A percentile compares a stretch with the other conserved stretches of the same genome.
Evolutionary conservation across 2,888 invertebrate species (phyloP).

Genomic region (Aphelenchoides bicaudatus): DNA sequence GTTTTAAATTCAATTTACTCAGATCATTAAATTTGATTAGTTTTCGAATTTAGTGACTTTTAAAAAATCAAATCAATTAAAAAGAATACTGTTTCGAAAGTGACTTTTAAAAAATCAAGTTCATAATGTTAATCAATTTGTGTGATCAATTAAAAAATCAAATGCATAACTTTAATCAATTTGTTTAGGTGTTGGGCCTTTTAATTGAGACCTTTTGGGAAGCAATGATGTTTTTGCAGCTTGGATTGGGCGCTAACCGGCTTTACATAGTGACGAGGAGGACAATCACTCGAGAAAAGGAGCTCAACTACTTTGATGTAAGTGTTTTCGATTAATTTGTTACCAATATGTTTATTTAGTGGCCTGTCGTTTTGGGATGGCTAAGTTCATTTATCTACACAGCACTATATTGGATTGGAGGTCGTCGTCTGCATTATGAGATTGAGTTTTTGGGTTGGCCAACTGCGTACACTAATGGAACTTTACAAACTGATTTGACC

Average conservation of each 20-base stretch:
- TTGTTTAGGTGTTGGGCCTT: not conserved
- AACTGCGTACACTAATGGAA: not conserved
- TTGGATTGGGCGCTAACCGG: not conserved
- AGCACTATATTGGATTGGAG: not conserved
- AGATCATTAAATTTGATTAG: too few relatives aligned
- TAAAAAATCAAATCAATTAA: too few relatives aligned
- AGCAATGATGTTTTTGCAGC: slow-evolving; percentile 9
- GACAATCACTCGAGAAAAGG: slow-evolving; percentile 1
- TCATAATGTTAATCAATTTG: too few relatives aligned
- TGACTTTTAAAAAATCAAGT: too few relatives aligned
- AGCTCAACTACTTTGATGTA: slow-evolving; percentile 3
- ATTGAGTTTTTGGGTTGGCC: slow-evolving; percentile 10
- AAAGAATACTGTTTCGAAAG: too few relatives aligned
- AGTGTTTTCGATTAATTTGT: not conserved
- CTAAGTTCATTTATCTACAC: not conserved
- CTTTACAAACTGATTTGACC: too few relatives aligned
- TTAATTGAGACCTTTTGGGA: slow-evolving; percentile 4
- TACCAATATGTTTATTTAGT: not conserved
- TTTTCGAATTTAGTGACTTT: too few relatives aligned
- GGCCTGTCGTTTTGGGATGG: not conserved
- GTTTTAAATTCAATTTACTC: too few relatives aligned
- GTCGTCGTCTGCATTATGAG: not conserved
- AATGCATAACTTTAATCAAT: too few relatives aligned
- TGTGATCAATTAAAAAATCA: too few relatives aligned
- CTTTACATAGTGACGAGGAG: not conserved